Percentiles rank a stretch among this genome's conserved stretches.
These are phyloP conservation scores for Hirtodrosophila duncani DNA, from an alignment of 2,888 invertebrate species.

Conservation along the genomic window DNA sequence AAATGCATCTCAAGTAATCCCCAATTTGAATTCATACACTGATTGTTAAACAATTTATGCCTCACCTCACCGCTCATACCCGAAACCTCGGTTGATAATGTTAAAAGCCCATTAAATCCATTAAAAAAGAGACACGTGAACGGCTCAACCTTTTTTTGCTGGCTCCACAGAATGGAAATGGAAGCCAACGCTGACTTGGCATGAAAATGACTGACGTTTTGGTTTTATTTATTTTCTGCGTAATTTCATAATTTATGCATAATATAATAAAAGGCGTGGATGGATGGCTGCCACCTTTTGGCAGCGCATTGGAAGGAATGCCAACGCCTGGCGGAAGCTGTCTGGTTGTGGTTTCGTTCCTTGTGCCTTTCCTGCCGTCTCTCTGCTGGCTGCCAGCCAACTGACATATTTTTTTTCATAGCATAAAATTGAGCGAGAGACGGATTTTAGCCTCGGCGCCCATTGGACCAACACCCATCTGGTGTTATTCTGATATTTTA, in stretches of 20 bases:
- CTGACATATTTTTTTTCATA: constrained; percentile 35
- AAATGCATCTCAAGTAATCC: too few species aligned
- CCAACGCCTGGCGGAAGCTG: constrained; percentile 10
- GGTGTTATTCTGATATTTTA: constrained; percentile 9
- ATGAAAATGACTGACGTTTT: constrained; percentile 34
- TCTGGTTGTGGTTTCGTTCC: constrained; percentile 13
- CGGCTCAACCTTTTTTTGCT: constrained; percentile 30
- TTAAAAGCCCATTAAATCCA: constrained; percentile 33
- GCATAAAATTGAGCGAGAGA: constrained; percentile 6
- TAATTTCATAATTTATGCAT: constrained; percentile 57
- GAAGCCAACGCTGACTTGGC: constrained; percentile 1
- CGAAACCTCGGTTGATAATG: constrained; percentile 14
- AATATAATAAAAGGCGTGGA: constrained; percentile 42
- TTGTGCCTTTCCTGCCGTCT: not conserved
- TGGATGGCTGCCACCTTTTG: constrained; percentile 10
- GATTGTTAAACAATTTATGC: too few species aligned
- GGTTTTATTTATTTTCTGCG: constrained; percentile 38
- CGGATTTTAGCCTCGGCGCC: constrained; percentile 16
- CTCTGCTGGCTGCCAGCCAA: constrained; percentile 28
- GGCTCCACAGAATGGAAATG: not conserved
- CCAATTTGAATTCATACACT: too few species aligned
- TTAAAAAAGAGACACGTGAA: constrained; percentile 39
- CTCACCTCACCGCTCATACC: constrained; percentile 6
- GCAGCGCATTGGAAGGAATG: constrained; percentile 15
- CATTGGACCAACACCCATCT: constrained; percentile 1